phyloP scores from a whole-genome alignment of 2,113 vertebrate genomes.

The Chlorodrepanis virens region DNA sequence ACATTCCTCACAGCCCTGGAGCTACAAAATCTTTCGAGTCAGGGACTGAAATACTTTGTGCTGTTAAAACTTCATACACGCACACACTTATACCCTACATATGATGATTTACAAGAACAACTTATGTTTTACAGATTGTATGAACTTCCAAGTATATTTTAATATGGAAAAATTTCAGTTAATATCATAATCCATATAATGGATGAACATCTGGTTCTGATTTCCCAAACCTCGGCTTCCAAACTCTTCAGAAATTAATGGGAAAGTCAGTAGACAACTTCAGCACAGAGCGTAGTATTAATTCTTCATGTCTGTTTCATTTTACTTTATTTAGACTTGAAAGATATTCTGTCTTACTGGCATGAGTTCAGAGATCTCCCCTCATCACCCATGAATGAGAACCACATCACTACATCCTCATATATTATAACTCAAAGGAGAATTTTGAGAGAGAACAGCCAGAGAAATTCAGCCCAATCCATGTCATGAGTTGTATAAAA shows the following conservation, averaged over 20 bases:
- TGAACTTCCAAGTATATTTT: neutral
- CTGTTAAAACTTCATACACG: neutral
- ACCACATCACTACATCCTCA: neutral
- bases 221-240: neutral
- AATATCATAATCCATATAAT: neutral
- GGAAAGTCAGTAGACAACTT: neutral
- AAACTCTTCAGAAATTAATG: neutral
- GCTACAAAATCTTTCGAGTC: neutral
- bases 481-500: neutral
- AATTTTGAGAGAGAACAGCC: neutral
- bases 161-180: neutral
- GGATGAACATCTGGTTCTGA: neutral
- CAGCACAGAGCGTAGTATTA: neutral
- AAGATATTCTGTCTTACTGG: neutral
- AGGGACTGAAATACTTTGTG: neutral
- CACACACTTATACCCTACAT: neutral
- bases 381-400: neutral
- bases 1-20: neutral
- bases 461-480: neutral
- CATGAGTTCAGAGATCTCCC: neutral
- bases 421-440: neutral
- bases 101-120: neutral
- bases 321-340: conserved; percentile 18
- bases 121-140: neutral
- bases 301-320: neutral